A percentile compares a stretch with the other conserved stretches of the same genome.
Conservation (phyloP, 2,113 vertebrate genomes). For the Centropristis striata region DNA sequence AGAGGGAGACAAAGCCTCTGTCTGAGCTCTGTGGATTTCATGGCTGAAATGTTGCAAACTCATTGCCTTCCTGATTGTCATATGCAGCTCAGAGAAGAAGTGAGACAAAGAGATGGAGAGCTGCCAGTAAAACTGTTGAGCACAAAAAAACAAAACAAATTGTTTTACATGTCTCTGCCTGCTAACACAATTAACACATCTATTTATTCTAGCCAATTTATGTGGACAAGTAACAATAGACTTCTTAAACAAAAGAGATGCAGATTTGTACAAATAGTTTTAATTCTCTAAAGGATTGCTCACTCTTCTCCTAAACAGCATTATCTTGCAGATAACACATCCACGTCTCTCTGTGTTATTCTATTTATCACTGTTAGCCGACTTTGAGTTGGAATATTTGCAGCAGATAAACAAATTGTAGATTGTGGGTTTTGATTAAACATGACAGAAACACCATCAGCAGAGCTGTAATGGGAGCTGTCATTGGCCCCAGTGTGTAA, state of each 20-base stretch:
- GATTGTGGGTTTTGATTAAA: slow-evolving; percentile 47
- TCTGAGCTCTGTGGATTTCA: slow-evolving; percentile 38
- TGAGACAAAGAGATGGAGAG: slow-evolving; percentile 37
- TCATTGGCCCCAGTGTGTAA: slow-evolving; percentile 22
- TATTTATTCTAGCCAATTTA: slow-evolving; percentile 16
- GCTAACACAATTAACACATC: slow-evolving; percentile 27
- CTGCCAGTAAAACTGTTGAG: slow-evolving; percentile 20
- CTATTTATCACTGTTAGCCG: neutral
- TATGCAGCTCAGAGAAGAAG: slow-evolving; percentile 6
- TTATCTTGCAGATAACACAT: slow-evolving; percentile 5
- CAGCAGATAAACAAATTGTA: slow-evolving; percentile 28
- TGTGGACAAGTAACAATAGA: neutral
- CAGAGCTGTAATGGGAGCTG: slow-evolving; percentile 39
- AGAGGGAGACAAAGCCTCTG: slow-evolving; percentile 9
- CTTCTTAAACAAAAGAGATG: neutral
- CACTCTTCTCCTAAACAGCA: neutral
- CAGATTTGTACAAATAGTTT: neutral
- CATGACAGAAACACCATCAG: slow-evolving; percentile 18
- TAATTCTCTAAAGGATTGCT: slow-evolving; percentile 1
- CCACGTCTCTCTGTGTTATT: slow-evolving; percentile 19
- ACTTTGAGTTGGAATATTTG: slow-evolving; percentile 39
- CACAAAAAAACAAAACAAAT: slow-evolving; percentile 1
- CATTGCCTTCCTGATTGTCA: slow-evolving; percentile 29
- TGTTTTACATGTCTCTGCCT: slow-evolving; percentile 19
- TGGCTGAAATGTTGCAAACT: slow-evolving; percentile 36